Evolutionary conservation across 2,797 vertebrate genomes (phyloP), one percentile per base, ranked within the genome.

Genomic region (Neopelma chrysocephalum): DNA sequence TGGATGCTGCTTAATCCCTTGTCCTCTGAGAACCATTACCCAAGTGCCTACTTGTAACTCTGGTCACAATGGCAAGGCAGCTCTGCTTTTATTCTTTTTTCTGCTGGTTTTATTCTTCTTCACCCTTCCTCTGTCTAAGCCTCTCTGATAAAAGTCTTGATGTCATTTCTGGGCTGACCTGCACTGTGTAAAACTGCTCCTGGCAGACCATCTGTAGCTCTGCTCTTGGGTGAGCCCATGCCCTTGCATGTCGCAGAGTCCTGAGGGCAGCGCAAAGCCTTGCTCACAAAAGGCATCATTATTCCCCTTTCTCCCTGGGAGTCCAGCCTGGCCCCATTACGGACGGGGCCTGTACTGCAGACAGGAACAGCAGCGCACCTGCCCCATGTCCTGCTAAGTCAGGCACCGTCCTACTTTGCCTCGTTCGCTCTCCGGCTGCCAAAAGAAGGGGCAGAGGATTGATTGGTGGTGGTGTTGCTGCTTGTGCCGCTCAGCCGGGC

Each of bases 401-500:
- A 40, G 58, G 15, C 72, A 53, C 81, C 65, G 51, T 23, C 60
- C 73, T 78, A 3, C 77, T 56, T 27, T 3, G 20, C 19, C 31
- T 12, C 3, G 27, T 45, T 71, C 11, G 1, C 26, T 58, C 56
- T 32, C 9, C 27, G 34, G 15, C 70, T 26, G 40, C 69, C 40
- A 4, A 0, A 7, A 58, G 13, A 6, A 9, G 65, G 40, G 53
- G 40, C 71, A 13, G 34, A 38, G 53, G 17, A 1, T 2, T 32
- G 19, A 13, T 0, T 6, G 51, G 1, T 4, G 45, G 22, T 11
- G 56, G 27, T 19, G 54, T 20, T 10, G 29, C 16, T 17, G n/a
- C 14, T 3, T 34, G 51, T 3, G 40, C 73, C 2, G 81, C 29
- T 47, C 61, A 31, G 77, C 45, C 11, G 38, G 11, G 45, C 77